Base-by-base conservation (phyloP, 2,113 vertebrate species). In the Arothron firmamentum region DNA sequence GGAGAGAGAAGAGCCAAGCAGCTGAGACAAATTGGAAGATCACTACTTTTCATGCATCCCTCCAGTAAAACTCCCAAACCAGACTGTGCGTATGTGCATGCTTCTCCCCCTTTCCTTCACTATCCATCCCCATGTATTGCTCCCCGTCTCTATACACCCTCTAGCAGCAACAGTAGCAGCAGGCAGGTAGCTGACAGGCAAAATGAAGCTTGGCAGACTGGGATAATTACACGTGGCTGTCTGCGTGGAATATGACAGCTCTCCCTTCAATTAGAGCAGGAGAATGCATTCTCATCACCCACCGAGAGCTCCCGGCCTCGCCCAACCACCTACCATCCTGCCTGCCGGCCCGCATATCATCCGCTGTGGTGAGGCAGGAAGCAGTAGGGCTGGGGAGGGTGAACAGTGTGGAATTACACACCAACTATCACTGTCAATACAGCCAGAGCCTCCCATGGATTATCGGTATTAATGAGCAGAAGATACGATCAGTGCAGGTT, bases 151-250 rank as follows among this genome's bases (percentile, higher is more conserved):
- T n/a, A 48, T 51, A 59, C 73, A 70, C 74, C 82, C 74, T 78
- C 63, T 21, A 75, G 84, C 80, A 79, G 79, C 74, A 75, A 71
- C 72, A 72, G 74, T 78, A 78, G 73, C 81, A 83, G 65, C 79
- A 82, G 79, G 79, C 82, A 88, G 82, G 83, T 82, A 88, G 78
- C 81, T 87, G 83, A 87, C 83, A 87, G 82, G 75, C 84, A 89
- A 72, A 80, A 71, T 78, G 77, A 80, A 83, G 80, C 74, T 75
- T 85, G 85, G 80, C 82, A 90, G 83, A 81, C 77, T 86, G 80
- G 87, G 88, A 88, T 90, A 90, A 90, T 91, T 89, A 87, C 85
- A 85, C 67, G 79, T 69, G 76, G 64, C 72, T 88, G 86, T 87
- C 87, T 86, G 78, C 31, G 64, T 84, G 83, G 74, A 78, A 80